phyloP scores from a whole-genome alignment of 2,888 invertebrate genomes.

The Athripsodes cinereus region DNA sequence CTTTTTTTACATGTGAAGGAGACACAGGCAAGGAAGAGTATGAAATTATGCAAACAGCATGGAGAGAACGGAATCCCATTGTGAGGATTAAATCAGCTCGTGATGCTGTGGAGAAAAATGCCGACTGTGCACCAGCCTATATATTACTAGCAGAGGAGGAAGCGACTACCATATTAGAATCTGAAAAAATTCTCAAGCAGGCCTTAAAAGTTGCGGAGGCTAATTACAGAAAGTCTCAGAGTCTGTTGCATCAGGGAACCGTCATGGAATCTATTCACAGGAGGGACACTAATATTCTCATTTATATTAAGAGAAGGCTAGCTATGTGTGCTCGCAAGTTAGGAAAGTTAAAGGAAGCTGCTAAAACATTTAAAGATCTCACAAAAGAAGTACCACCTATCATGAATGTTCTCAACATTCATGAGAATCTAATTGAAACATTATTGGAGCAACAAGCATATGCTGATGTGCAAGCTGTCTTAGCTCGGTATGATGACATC shows the following conservation, averaged over 20 bases:
- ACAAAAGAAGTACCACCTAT: conserved; percentile 95
- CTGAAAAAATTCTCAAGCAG: conserved; percentile 75
- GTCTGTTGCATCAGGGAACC: conserved; percentile 68
- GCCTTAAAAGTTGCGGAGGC: conserved; percentile 80
- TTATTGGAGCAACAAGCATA: conserved; percentile 93
- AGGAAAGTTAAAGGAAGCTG: conserved; percentile 89
- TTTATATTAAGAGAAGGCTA: conserved; percentile 86
- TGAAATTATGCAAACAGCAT: conserved; percentile 93
- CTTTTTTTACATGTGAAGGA: conserved; percentile 88
- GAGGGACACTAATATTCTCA: conserved; percentile 87
- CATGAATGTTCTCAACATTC: conserved; percentile 87
- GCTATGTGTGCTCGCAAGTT: conserved; percentile 98
- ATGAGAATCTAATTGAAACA: conserved; percentile 94
- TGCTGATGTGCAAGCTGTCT: conserved; percentile 77
- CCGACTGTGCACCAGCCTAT: conserved; percentile 92
- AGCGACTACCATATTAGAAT: conserved; percentile 85
- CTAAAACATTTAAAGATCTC: conserved; percentile 93
- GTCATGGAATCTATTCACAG: conserved; percentile 72
- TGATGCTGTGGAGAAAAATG: conserved; percentile 76
- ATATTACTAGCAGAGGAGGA: conserved; percentile 96
- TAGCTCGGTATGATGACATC: conserved; percentile 73
- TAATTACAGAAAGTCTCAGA: conserved; percentile 73
- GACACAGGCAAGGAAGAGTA: conserved; percentile 84
- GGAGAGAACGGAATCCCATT: conserved; percentile 90
- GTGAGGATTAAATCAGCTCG: conserved; percentile 88